Evolutionary conservation across 2,797 vertebrate genomes (phyloP), one percentile per base, ranked within the genome.

Genomic region (Hozukius guyotensis): DNA sequence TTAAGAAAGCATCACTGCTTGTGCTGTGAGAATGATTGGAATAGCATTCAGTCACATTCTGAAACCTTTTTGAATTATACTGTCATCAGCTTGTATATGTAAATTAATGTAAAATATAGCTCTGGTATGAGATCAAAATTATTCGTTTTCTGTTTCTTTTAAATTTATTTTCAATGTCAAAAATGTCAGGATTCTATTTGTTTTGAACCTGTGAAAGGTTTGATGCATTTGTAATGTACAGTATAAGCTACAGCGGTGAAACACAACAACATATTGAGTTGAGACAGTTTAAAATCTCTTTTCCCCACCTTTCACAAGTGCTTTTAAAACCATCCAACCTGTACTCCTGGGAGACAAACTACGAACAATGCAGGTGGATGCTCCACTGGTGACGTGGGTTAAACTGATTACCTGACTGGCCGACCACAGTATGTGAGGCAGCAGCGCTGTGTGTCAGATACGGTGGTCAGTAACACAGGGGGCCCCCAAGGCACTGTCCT

Each of bases 141-240:
- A 14, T 22, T 10, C 1, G 14, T n/a, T 72, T 55, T 63, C 3
- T 8, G 18, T 59, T 55, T 55, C 11, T 60, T 42, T 61, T 4
- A 62, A 72, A 72, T 14, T 59, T 13, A 42, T 38, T 62, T 27
- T 69, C 2, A 56, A 24, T 46, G 25, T 9, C 13, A 18, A 20
- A 62, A 72, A 72, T 14, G 16, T 49, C 9, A 31, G 11, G 9
- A 34, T 73, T 66, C 18, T 27, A 36, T 78, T 80, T 78, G 31
- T 46, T 78, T 61, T 13, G 46, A 46, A 61, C 38, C 38, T 62
- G 22, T 53, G 24, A 75, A 67, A 8, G 8, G 3, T 66, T 31
- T 64, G 38, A 75, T 78, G 52, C 20, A 64, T 83, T 78, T 62
- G 4, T 57, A 70, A 77, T 71, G 24, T 46, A 52, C 38, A 42